Conservation (phyloP, 1,140 invertebrate genomes). For the Lepidostoma basale region DNA sequence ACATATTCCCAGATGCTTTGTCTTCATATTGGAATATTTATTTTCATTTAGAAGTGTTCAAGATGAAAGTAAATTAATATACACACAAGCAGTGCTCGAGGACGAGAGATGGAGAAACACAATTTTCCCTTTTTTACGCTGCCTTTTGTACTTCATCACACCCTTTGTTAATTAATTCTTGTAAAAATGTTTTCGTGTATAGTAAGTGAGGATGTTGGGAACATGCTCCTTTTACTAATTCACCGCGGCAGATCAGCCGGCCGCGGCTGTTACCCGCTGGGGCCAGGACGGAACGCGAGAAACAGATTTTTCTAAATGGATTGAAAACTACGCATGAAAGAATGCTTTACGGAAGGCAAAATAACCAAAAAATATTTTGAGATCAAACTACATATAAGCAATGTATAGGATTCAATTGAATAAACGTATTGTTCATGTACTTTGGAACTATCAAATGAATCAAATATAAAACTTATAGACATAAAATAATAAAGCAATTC, state of each 20-base stretch:
- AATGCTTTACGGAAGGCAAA: too few species aligned
- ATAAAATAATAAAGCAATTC: too few species aligned
- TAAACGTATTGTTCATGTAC: too few species aligned
- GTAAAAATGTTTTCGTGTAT: background rate
- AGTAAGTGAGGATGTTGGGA: background rate
- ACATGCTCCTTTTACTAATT: background rate
- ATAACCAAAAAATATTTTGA: too few species aligned
- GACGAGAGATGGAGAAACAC: background rate
- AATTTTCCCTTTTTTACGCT: background rate
- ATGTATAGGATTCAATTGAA: too few species aligned
- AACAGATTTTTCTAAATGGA: too few species aligned
- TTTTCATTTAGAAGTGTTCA: slow-evolving; percentile 20
- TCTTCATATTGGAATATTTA: slow-evolving; percentile 27
- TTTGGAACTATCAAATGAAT: too few species aligned
- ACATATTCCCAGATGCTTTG: slow-evolving; percentile 22
- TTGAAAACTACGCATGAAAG: too few species aligned
- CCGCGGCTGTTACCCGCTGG: too few species aligned
- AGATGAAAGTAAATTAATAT: slow-evolving; percentile 27
- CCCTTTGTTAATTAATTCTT: slow-evolving; percentile 13
- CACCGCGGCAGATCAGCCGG: background rate
- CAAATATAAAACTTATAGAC: too few species aligned
- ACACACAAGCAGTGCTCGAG: slow-evolving; percentile 14
- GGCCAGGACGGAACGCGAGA: too few species aligned
- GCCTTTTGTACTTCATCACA: slow-evolving; percentile 9
- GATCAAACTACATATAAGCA: too few species aligned